Evolutionary conservation across 2,113 vertebrate species (phyloP).

Genomic region (Callionymus lyra): DNA sequence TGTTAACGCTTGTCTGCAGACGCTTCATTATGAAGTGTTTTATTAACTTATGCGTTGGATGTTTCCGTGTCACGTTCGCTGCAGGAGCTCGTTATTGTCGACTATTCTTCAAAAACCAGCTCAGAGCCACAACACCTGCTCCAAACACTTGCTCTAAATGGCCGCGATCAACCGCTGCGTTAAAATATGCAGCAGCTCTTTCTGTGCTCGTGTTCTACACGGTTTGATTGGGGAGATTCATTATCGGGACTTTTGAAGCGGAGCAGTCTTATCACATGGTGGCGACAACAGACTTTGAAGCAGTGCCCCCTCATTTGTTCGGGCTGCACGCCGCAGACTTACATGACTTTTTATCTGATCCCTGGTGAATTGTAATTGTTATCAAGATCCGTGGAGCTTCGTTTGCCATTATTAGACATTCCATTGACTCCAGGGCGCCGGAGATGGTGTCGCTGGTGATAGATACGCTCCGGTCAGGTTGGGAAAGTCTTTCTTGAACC

Average conservation of each 20-base stretch:
- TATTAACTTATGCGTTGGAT: no score
- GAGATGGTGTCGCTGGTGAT: slow-evolving; percentile 40
- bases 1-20: no score
- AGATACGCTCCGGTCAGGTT: no score
- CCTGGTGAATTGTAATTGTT: slow-evolving; percentile 46
- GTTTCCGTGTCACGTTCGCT: no score
- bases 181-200: no score
- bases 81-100: slow-evolving; percentile 7
- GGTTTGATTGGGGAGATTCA: slow-evolving; percentile 33
- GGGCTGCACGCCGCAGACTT: slow-evolving; percentile 25
- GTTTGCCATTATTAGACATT: slow-evolving; percentile 37
- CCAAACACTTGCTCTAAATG: no score
- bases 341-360: slow-evolving; percentile 45
- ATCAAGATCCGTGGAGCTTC: slow-evolving; percentile 50
- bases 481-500: slow-evolving; percentile 10
- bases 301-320: slow-evolving; percentile 23
- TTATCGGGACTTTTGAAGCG: slow-evolving; percentile 38
- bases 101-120: slow-evolving; percentile 11
- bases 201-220: slow-evolving; percentile 5
- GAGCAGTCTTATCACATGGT: slow-evolving; percentile 22
- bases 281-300: slow-evolving; percentile 32
- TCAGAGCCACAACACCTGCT: slow-evolving; percentile 10
- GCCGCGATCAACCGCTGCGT: no score
- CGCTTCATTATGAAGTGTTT: no score
- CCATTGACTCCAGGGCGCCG: slow-evolving; percentile 27